Percentiles rank a stretch among this genome's conserved stretches.
Evolutionary conservation across 2,113 vertebrate species (phyloP).

Genomic region (Panthera uncia): DNA sequence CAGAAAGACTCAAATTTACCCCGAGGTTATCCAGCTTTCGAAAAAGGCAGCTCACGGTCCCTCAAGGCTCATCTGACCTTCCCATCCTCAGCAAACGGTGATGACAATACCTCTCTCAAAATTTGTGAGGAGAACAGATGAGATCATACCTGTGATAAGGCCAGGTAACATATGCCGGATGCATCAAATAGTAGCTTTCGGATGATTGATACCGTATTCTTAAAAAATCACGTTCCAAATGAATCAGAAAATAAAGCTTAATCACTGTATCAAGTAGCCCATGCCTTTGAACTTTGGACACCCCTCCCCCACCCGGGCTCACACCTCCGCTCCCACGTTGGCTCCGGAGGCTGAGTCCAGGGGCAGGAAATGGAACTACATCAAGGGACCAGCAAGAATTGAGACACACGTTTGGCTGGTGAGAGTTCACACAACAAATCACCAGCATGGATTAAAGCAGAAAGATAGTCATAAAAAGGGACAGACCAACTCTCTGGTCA

Average conservation of each 20-base stretch:
- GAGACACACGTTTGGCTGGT: not conserved
- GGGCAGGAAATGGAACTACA: accelerated
- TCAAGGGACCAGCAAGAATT: not conserved
- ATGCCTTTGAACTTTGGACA: not conserved
- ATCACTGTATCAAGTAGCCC: not conserved
- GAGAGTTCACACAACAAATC: not conserved
- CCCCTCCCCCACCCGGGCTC: not conserved
- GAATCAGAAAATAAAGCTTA: not conserved
- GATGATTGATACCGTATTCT: not conserved
- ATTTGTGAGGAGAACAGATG: not conserved
- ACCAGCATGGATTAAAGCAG: not conserved
- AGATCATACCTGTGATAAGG: not conserved
- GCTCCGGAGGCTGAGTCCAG: too few relatives aligned
- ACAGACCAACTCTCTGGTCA: not conserved
- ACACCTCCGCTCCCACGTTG: accelerated
- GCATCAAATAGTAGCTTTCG: not conserved
- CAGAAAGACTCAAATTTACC: not conserved
- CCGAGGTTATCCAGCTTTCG: not conserved
- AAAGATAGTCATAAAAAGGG: not conserved
- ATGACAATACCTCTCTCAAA: too few relatives aligned
- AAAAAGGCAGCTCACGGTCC: not conserved
- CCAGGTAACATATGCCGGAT: not conserved
- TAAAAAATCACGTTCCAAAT: not conserved
- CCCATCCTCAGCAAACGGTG: not conserved
- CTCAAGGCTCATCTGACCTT: not conserved